phyloP scores from a whole-genome alignment of 2,888 invertebrate species.

The Elmis aenea region DNA sequence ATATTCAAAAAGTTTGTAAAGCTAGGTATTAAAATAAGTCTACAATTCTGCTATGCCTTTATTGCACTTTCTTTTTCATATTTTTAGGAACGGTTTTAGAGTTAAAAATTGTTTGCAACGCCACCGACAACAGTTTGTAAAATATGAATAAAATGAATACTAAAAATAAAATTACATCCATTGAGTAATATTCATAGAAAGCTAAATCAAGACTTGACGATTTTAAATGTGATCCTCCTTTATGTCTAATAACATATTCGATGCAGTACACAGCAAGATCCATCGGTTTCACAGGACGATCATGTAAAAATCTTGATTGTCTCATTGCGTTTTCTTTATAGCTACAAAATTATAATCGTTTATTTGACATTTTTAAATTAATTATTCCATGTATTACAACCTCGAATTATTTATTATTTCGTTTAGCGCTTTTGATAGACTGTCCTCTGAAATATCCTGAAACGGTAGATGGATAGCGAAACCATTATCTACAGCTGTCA shows the following conservation, averaged over 20 bases:
- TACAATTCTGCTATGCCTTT: no score
- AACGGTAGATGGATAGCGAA: conserved; percentile 42
- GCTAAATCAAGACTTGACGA: conserved; percentile 16
- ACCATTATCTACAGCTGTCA: conserved; percentile 42
- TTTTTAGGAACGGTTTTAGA: no score
- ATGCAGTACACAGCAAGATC: conserved; percentile 31
- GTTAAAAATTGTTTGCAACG: no score
- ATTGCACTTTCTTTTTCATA: no score
- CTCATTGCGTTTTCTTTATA: conserved; percentile 24
- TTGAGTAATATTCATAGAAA: no score
- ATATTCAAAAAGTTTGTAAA: no score
- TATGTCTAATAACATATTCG: conserved; percentile 29
- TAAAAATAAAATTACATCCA: no score
- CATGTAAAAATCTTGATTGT: conserved; percentile 26
- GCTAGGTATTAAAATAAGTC: no score
- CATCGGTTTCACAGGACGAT: conserved; percentile 25
- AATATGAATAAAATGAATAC: no score
- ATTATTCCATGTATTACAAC: conserved; percentile 24
- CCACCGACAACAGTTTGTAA: no score
- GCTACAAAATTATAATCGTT: no score
- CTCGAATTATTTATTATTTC: conserved; percentile 32
- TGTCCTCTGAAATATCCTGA: conserved; percentile 34
- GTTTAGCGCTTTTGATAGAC: conserved; percentile 30
- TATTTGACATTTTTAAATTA: no score
- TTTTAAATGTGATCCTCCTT: conserved; percentile 29